Conservation (phyloP, 2,888 invertebrate species). For the Deroplatys truncata region DNA sequence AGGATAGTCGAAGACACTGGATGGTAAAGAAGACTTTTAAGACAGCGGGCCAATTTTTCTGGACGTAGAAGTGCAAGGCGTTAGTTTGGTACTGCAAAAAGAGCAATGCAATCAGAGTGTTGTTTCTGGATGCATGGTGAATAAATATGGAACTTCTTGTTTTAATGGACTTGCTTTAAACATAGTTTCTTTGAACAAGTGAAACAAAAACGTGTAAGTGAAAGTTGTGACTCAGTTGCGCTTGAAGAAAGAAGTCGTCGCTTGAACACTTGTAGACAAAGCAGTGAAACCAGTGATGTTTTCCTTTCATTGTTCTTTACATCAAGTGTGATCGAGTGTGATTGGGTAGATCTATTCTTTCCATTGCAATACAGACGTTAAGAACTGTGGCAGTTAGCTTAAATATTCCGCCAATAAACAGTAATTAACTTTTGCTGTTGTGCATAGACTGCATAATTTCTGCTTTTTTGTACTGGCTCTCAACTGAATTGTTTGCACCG, state of each 20-base stretch:
- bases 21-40: not conserved
- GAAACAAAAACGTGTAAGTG: not conserved
- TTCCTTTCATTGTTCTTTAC: not conserved
- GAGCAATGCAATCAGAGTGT: not conserved
- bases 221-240: not conserved
- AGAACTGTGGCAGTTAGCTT: not conserved
- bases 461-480: not conserved
- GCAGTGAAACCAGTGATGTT: not conserved
- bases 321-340: not conserved
- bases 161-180: not conserved
- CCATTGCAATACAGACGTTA: not conserved
- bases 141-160: not conserved
- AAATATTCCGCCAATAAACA: not conserved
- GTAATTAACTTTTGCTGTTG: not conserved
- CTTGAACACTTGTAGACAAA: not conserved
- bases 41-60: not conserved
- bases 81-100: not conserved
- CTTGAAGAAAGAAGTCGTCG: not conserved
- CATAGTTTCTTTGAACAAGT: not conserved
- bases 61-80: not conserved
- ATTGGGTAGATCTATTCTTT: not conserved
- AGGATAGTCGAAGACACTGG: not conserved
- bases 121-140: not conserved
- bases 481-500: not conserved
- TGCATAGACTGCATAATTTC: not conserved